Percentiles rank a stretch among this genome's conserved stretches.
phyloP scores from a whole-genome alignment of 2,113 vertebrate species.

The Chionis minor region DNA sequence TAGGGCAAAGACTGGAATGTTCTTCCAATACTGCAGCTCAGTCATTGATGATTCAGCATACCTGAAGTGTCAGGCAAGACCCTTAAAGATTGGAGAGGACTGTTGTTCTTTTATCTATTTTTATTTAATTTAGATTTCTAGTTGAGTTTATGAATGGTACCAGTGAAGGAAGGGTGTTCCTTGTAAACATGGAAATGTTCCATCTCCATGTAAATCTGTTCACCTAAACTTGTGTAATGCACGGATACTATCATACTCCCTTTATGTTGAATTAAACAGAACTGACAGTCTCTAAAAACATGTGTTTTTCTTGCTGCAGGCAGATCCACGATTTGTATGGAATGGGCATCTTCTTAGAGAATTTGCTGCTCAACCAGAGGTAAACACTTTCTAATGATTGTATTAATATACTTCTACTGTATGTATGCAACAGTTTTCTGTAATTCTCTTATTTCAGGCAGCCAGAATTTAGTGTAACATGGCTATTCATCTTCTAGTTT shows the following conservation, averaged over 20 bases:
- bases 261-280: neutral
- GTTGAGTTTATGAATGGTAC: neutral
- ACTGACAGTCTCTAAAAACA: neutral
- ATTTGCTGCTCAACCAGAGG: constrained; percentile 92
- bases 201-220: neutral
- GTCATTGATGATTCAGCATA: neutral
- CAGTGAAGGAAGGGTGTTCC: neutral
- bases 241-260: neutral
- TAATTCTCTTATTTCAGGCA: neutral
- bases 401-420: neutral
- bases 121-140: neutral
- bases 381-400: constrained; percentile 31
- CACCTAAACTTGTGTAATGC: neutral
- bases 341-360: constrained; percentile 92
- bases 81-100: neutral
- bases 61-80: neutral
- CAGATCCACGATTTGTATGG: constrained; percentile 96
- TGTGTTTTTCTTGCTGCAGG: constrained; percentile 70
- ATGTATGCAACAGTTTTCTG: neutral
- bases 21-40: neutral
- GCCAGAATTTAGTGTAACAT: neutral
- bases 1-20: neutral
- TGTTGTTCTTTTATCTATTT: neutral
- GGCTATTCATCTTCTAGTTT: neutral
- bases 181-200: too few relatives aligned